Evolutionary conservation across 2,888 invertebrate genomes (phyloP).

Genomic region (Endotricha flammealis): DNA sequence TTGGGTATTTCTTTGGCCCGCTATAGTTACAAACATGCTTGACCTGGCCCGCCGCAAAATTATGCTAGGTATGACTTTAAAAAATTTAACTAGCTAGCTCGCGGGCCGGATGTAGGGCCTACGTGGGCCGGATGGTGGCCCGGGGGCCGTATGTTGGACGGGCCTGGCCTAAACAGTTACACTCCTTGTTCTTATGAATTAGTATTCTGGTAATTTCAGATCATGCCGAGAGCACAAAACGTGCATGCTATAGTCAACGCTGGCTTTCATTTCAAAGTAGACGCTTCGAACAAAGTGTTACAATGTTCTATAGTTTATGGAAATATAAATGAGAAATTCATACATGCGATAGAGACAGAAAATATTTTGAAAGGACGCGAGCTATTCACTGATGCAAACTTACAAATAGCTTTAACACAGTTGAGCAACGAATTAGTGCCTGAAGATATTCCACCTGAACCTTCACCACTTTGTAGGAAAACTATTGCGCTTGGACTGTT

Average conservation of each 20-base stretch:
- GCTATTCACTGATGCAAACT: conserved; percentile 55
- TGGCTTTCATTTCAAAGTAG: conserved; percentile 82
- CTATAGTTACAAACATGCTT: too few species aligned
- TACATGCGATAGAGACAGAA: conserved; percentile 79
- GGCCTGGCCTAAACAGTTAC: too few species aligned
- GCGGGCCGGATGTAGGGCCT: too few species aligned
- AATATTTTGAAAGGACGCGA: conserved; percentile 53
- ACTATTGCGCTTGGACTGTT: conserved; percentile 85
- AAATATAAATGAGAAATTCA: conserved; percentile 76
- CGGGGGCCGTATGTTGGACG: too few species aligned
- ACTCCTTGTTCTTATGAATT: too few species aligned
- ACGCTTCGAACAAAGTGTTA: conserved; percentile 49
- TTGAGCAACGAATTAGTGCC: conserved; percentile 81
- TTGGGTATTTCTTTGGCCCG: too few species aligned
- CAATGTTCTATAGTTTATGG: conserved; percentile 81
- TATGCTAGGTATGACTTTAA: too few species aligned
- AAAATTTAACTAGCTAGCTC: too few species aligned
- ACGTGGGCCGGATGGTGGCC: too few species aligned
- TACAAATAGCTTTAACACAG: conserved; percentile 68
- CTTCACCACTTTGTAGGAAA: conserved; percentile 83
- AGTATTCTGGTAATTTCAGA: too few species aligned
- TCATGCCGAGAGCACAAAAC: conserved; percentile 86
- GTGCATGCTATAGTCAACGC: conserved; percentile 88
- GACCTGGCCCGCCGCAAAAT: too few species aligned
- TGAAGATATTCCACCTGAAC: conserved; percentile 81